phyloP scores from a whole-genome alignment of 1,140 invertebrate species.

The Lycorma delicatula region DNA sequence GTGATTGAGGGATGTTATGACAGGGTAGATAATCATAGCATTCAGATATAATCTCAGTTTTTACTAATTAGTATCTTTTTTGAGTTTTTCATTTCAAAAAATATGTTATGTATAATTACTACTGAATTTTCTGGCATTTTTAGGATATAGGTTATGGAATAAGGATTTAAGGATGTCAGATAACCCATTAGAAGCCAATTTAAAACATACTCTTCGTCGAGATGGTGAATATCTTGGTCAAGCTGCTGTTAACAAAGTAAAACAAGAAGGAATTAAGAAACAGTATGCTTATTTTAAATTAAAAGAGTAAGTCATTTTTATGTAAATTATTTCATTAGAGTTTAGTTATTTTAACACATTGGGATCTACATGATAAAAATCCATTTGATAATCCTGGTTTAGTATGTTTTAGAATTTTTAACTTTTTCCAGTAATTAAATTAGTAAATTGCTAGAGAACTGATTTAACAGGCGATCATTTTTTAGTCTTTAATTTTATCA shows the following conservation, averaged over 20 bases:
- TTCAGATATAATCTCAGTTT: slow-evolving; percentile 2
- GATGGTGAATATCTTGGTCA: slow-evolving; percentile 69
- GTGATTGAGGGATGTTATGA: no score
- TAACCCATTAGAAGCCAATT: slow-evolving; percentile 73
- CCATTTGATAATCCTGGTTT: no score
- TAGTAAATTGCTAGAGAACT: background rate
- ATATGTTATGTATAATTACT: slow-evolving; percentile 11
- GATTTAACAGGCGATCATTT: background rate
- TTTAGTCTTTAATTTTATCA: background rate
- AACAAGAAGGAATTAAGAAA: slow-evolving; percentile 57
- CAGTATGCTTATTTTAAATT: slow-evolving; percentile 65
- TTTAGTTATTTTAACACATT: no score
- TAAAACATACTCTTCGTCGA: slow-evolving; percentile 66
- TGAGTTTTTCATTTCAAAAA: background rate
- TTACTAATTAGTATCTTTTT: background rate
- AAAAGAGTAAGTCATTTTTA: slow-evolving; percentile 46
- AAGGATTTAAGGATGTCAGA: slow-evolving; percentile 71
- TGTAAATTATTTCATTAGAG: background rate
- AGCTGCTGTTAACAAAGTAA: slow-evolving; percentile 51
- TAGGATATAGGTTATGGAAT: slow-evolving; percentile 80
- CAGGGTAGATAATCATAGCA: background rate
- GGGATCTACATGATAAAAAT: no score
- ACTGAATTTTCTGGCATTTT: slow-evolving; percentile 20
- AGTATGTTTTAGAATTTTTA: no score
- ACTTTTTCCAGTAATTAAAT: background rate